Percentiles rank a stretch among this genome's conserved stretches.
Evolutionary conservation across 2,113 vertebrate species (phyloP).

Genomic region (Hemiscyllium ocellatum): DNA sequence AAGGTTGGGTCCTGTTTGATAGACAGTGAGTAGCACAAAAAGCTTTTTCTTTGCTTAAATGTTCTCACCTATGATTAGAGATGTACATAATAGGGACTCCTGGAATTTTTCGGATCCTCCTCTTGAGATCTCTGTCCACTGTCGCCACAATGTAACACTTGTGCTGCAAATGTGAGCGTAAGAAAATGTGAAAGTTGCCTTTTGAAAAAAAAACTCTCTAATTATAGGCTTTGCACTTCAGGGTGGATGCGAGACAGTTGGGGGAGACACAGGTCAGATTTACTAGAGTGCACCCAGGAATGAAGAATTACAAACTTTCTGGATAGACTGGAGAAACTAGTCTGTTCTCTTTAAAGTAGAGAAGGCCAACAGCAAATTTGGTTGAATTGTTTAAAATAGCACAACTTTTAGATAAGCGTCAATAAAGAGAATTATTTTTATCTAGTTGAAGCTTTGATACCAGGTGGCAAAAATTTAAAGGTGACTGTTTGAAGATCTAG

Average conservation of each 20-base stretch:
- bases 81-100: constrained; percentile 99
- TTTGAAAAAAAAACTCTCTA: neutral
- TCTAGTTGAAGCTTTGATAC: neutral
- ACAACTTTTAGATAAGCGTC: neutral
- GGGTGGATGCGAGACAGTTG: no score
- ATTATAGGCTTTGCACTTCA: neutral
- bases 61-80: constrained; percentile 87
- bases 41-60: neutral
- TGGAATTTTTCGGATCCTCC: constrained; percentile 90
- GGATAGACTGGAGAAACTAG: neutral
- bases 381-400: neutral
- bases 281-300: neutral
- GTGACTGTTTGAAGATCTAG: neutral
- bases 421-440: neutral
- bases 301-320: neutral
- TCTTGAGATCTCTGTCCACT: constrained; percentile 90
- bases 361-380: neutral
- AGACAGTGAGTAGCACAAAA: neutral
- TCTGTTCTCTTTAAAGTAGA: neutral
- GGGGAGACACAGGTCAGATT: neutral
- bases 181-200: neutral
- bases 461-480: neutral
- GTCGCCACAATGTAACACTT: constrained; percentile 98
- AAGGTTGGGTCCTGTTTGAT: neutral
- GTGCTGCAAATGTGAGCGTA: constrained; percentile 63